These are phyloP conservation scores for Clarias batrachus DNA, from an alignment of 2,113 vertebrate species.

Conservation along the genomic window DNA sequence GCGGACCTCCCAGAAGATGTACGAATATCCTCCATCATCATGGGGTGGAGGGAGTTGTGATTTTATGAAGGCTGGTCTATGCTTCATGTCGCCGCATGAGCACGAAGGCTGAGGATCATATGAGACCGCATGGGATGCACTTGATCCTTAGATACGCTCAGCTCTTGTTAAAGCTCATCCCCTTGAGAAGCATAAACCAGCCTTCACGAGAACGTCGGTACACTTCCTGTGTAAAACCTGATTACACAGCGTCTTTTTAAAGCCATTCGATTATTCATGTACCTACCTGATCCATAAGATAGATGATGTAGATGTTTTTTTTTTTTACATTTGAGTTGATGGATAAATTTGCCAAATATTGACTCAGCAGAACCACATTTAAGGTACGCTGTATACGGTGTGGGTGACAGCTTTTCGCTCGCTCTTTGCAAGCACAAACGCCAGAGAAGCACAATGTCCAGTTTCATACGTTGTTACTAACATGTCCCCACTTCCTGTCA, in stretches of 20 bases:
- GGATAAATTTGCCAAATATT: conserved; percentile 46
- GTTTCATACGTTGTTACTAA: conserved; percentile 31
- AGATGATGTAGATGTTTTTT: conserved; percentile 20
- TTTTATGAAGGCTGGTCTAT: conserved; percentile 28
- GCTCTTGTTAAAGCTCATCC: not conserved
- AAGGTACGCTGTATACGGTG: conserved; percentile 27
- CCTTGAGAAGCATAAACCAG: conserved; percentile 34
- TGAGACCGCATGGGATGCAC: not conserved
- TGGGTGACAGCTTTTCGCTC: conserved; percentile 16
- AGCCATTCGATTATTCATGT: conserved; percentile 41
- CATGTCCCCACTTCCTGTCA: not conserved
- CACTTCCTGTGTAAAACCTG: conserved; percentile 15
- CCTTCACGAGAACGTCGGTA: conserved; percentile 37
- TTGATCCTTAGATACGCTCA: not conserved
- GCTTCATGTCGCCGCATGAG: conserved; percentile 18
- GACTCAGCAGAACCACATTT: conserved; percentile 28
- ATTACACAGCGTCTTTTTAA: conserved; percentile 33
- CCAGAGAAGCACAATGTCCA: conserved; percentile 38
- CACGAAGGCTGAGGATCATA: not conserved
- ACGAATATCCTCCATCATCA: not conserved
- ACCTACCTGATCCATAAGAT: conserved; percentile 10
- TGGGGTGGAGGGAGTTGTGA: not conserved
- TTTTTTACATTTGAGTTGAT: conserved; percentile 13
- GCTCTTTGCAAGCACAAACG: conserved; percentile 45
- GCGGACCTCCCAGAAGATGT: conserved; percentile 27